Percentiles rank a stretch among this genome's conserved stretches.
Conservation (phyloP, 2,888 invertebrate species). For the Harpagoxenus sublaevis region DNA sequence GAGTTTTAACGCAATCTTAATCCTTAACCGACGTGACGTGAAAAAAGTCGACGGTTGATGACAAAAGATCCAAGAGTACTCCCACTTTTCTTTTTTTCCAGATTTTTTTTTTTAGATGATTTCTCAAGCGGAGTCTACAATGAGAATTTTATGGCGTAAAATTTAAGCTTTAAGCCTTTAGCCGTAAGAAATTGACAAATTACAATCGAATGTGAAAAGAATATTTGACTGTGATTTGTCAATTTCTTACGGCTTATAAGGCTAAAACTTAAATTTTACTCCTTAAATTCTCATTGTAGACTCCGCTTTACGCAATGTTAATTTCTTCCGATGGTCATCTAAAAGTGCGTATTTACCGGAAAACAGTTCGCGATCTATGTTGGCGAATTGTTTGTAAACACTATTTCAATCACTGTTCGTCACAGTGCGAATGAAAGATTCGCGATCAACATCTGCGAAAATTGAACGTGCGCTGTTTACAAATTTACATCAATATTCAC, state of each 20-base stretch:
- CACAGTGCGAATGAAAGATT: not conserved
- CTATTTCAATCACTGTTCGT: not conserved
- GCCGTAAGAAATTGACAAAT: no score
- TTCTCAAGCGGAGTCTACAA: no score
- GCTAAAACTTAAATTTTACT: no score
- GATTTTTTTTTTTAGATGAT: not conserved
- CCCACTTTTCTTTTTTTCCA: not conserved
- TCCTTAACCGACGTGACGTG: not conserved
- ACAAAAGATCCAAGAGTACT: not conserved
- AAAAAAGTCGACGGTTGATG: not conserved
- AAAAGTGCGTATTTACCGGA: not conserved
- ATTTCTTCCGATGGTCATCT: not conserved
- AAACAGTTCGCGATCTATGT: not conserved
- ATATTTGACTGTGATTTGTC: no score
- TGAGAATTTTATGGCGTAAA: no score
- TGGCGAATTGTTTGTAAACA: not conserved
- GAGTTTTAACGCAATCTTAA: conserved; percentile 10
- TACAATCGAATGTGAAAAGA: no score
- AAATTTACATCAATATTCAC: not conserved
- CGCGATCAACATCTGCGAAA: not conserved
- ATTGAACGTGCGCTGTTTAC: not conserved
- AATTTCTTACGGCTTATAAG: no score
- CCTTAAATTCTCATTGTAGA: no score
- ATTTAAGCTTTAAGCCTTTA: no score
- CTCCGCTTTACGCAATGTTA: not conserved